phyloP scores from a whole-genome alignment of 2,888 invertebrate species.

The Melieria picta region DNA sequence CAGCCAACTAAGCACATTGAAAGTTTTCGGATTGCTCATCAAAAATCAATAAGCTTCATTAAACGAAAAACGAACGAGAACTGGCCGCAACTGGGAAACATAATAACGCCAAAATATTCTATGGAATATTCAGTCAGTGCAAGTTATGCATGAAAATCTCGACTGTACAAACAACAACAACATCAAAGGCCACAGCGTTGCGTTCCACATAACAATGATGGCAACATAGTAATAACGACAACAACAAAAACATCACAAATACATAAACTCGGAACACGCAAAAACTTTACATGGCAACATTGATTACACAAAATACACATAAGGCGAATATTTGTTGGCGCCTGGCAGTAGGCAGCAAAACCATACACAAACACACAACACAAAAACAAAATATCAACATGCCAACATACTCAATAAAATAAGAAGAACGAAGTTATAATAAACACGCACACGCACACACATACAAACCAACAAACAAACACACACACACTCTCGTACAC shows the following conservation, averaged over 20 bases:
- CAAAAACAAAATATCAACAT: neutral
- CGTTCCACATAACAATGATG: slow-evolving; percentile 36
- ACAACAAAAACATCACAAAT: slow-evolving; percentile 21
- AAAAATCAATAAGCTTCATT: slow-evolving; percentile 32
- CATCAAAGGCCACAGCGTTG: slow-evolving; percentile 36
- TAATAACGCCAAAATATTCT: too few relatives aligned
- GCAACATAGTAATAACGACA: too few relatives aligned
- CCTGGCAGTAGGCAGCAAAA: neutral
- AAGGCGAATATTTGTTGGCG: neutral
- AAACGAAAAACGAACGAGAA: slow-evolving; percentile 35
- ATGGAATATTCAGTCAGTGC: too few relatives aligned
- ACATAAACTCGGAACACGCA: slow-evolving; percentile 17
- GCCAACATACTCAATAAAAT: slow-evolving; percentile 1
- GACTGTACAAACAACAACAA: slow-evolving; percentile 33
- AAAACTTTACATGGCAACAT: slow-evolving; percentile 58
- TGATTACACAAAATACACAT: slow-evolving; percentile 55
- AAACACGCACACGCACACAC: slow-evolving; percentile 26
- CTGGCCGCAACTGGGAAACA: neutral
- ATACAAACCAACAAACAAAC: slow-evolving; percentile 1
- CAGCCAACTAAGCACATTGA: too few relatives aligned
- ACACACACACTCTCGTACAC: slow-evolving; percentile 5
- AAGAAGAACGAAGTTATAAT: slow-evolving; percentile 9
- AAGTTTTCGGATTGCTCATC: neutral
- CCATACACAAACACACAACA: neutral
- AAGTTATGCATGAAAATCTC: slow-evolving; percentile 55